phyloP scores from a whole-genome alignment of 2,113 vertebrate species.

The Anarhynchus alexandrinus region DNA sequence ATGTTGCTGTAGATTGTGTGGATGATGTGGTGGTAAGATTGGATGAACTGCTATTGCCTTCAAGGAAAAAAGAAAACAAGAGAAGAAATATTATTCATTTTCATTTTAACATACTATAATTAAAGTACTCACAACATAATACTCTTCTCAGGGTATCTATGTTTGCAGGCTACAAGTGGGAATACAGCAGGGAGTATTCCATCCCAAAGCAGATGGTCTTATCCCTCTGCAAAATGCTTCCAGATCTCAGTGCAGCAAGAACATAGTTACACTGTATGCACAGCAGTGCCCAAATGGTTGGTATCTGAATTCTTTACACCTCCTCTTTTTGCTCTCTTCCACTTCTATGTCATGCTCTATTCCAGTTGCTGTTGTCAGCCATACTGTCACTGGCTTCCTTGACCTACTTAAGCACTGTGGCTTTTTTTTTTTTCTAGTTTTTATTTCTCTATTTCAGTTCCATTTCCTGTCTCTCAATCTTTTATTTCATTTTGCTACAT shows the following conservation, averaged over 20 bases:
- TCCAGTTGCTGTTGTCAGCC: not conserved
- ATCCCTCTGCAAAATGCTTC: not conserved
- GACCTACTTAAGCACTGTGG: not conserved
- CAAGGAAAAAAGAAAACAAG: not conserved
- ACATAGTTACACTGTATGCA: not conserved
- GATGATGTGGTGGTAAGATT: rapidly evolving
- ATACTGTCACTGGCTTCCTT: not conserved
- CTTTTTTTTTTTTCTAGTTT: not conserved
- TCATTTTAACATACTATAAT: not conserved
- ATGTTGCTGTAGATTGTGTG: not conserved
- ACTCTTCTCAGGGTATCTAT: not conserved
- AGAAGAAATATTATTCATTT: not conserved
- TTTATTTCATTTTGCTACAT: not conserved
- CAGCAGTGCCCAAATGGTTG: not conserved
- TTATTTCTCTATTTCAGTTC: not conserved
- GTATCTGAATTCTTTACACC: not conserved
- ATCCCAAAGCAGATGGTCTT: not conserved
- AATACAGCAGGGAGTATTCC: not conserved
- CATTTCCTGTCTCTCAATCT: not conserved
- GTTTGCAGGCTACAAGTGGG: not conserved
- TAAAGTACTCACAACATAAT: not conserved
- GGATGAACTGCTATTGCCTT: not conserved
- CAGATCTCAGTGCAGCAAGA: not conserved
- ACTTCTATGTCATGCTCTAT: not conserved
- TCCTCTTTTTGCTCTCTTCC: not conserved